Evolutionary conservation across 2,113 vertebrate genomes (phyloP).

Genomic region (Mobula hypostoma): DNA sequence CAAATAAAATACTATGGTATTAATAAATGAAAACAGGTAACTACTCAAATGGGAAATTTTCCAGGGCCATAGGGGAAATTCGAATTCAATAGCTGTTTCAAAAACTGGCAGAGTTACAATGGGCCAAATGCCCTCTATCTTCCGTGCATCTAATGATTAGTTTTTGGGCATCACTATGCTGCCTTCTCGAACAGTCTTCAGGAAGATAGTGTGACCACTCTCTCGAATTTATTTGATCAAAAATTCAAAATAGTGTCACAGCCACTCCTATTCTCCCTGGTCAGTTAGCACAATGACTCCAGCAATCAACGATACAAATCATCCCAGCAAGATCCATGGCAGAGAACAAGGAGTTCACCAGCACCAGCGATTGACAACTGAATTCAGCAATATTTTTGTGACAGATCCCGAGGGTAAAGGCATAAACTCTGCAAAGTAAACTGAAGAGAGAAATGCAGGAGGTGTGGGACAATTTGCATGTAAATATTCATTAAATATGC

Average conservation of each 20-base stretch:
- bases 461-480: not conserved
- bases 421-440: not conserved
- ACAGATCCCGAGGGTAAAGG: no score
- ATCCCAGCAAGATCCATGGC: not conserved
- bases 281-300: not conserved
- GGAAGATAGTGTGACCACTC: not conserved
- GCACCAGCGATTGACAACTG: not conserved
- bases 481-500: not conserved
- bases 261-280: not conserved
- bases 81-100: not conserved
- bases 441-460: not conserved
- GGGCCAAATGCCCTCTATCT: not conserved
- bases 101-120: not conserved
- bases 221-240: not conserved
- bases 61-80: not conserved
- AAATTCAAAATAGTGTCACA: not conserved
- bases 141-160: not conserved
- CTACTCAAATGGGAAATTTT: no score
- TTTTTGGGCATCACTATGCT: not conserved
- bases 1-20: no score
- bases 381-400: not conserved
- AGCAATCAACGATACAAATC: not conserved
- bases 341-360: not conserved
- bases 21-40: no score
- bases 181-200: not conserved